Percentiles rank a stretch among this genome's conserved stretches.
Conservation (phyloP, 2,797 vertebrate species). For the Mormyrus proboscirostris region DNA sequence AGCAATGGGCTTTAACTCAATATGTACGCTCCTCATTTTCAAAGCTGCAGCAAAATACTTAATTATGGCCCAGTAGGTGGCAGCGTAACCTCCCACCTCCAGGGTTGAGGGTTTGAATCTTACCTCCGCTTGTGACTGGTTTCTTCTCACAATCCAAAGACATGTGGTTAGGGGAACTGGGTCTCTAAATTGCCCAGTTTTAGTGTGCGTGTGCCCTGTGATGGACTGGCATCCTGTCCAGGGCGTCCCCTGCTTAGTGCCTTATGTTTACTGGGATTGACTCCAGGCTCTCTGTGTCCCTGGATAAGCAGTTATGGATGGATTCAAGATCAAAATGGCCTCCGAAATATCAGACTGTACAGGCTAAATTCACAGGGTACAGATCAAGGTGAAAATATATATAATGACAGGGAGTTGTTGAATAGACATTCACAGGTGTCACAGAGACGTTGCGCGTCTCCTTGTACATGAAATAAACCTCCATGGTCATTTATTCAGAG, state of each 20-base stretch:
- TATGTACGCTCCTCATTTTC: not conserved
- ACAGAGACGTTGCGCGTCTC: not conserved
- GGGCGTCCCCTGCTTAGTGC: not conserved
- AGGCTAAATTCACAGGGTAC: not conserved
- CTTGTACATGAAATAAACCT: not conserved
- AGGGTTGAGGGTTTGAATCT: not conserved
- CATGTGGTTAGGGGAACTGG: not conserved
- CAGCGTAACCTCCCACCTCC: not conserved
- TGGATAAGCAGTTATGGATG: not conserved
- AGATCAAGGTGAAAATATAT: not conserved
- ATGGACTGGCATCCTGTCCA: not conserved
- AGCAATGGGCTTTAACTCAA: not conserved
- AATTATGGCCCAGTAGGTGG: not conserved
- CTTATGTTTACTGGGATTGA: not conserved
- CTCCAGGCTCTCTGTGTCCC: not conserved
- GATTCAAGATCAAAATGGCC: not conserved
- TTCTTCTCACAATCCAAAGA: not conserved
- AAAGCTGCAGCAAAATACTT: not conserved
- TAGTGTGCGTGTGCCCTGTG: not conserved
- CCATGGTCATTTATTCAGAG: not conserved
- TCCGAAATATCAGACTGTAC: not conserved
- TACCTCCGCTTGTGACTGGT: not conserved
- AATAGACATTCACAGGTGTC: not conserved
- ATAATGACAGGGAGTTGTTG: not conserved
- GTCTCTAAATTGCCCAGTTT: not conserved